phyloP scores from a whole-genome alignment of 2,797 vertebrate genomes.

The Aphelocoma californica region DNA sequence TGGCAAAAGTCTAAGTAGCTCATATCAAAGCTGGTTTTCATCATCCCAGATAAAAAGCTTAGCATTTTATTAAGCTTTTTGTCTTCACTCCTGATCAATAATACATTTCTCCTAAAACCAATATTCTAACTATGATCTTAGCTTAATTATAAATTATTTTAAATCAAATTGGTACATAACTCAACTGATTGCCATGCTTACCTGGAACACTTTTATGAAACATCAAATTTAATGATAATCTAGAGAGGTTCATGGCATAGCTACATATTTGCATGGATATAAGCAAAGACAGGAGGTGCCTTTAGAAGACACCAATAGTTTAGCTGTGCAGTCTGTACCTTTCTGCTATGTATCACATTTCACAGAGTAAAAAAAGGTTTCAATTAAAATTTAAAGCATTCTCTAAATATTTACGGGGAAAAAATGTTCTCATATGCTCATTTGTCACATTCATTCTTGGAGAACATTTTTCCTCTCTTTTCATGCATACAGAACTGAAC shows the following conservation, averaged over 20 bases:
- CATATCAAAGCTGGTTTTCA: neutral
- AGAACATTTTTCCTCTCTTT: neutral
- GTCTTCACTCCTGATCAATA: neutral
- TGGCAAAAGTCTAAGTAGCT: neutral
- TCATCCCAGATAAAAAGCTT: neutral
- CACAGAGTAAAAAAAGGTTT: neutral
- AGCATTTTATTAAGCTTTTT: neutral
- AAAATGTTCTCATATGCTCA: neutral
- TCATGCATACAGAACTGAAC: neutral
- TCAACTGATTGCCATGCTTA: neutral
- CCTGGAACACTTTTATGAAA: neutral
- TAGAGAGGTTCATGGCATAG: neutral
- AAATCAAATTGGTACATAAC: neutral
- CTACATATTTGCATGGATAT: neutral
- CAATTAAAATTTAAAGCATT: neutral
- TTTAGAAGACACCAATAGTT: neutral
- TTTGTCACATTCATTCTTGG: neutral
- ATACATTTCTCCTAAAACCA: neutral
- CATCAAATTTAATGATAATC: neutral
- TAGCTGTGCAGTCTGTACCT: neutral
- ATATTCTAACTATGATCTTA: neutral
- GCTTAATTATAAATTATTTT: neutral
- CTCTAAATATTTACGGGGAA: neutral
- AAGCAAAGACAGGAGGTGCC: neutral
- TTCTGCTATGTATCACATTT: neutral